Evolutionary conservation across 2,797 vertebrate species (phyloP).

Genomic region (Oryzias sinensis): DNA sequence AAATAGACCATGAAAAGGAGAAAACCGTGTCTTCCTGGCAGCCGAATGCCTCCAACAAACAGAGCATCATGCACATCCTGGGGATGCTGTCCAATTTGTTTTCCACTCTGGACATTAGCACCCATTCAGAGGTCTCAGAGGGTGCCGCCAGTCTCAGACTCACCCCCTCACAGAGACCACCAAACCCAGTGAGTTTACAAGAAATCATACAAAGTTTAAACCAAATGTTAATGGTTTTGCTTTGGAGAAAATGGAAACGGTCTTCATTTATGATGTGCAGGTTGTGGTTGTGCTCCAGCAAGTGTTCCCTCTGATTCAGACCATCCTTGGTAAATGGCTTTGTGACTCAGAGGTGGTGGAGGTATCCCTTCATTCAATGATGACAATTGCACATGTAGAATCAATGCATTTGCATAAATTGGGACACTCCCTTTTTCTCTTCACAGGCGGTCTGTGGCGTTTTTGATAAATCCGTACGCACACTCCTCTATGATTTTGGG

Average conservation of each 20-base stretch:
- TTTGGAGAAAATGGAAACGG: neutral
- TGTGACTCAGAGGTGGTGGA: conserved; percentile 94
- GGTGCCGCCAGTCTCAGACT: conserved; percentile 76
- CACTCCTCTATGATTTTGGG: conserved; percentile 90
- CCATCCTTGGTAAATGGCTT: conserved; percentile 93
- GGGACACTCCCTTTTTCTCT: neutral
- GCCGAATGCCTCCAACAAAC: conserved; percentile 88
- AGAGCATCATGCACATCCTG: conserved; percentile 91
- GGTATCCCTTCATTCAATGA: conserved; percentile 69
- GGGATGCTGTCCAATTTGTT: conserved; percentile 95
- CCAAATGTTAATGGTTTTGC: neutral
- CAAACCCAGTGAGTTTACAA: conserved; percentile 85
- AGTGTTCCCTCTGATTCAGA: conserved; percentile 93
- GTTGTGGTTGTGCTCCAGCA: conserved; percentile 95
- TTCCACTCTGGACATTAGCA: conserved; percentile 91
- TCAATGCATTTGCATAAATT: conserved; percentile 2
- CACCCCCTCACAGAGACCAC: conserved; percentile 74
- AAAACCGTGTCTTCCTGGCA: conserved; percentile 39
- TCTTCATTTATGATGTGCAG: conserved; percentile 55
- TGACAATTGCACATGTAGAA: neutral
- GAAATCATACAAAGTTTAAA: neutral
- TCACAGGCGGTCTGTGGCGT: conserved; percentile 91
- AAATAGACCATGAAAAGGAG: no score
- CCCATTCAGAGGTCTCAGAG: conserved; percentile 83
- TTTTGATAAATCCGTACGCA: conserved; percentile 95